Evolutionary conservation across 1,140 invertebrate species (phyloP), one percentile per base, ranked within the genome.

Genomic region (Tetraneura akinire): DNA sequence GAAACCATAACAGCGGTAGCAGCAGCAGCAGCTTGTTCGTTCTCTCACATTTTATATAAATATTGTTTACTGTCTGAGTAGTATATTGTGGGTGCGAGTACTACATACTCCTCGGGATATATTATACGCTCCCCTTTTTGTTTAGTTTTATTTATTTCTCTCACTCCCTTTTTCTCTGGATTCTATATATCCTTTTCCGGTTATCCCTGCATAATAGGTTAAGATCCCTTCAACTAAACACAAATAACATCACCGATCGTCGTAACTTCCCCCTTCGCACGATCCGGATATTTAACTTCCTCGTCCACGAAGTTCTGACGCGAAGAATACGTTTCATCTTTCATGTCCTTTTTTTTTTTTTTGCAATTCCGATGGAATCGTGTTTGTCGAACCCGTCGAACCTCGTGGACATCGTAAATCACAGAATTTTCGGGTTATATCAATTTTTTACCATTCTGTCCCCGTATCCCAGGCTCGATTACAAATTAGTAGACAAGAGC

Each of bases 31-130:
- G 64, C 64, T 37, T 66, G 64, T 47, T n/a, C 64, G 23, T 26
- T 68, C 64, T 29, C 66, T 49, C 45, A 26, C 42, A 47, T n/a
- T 23, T 26, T 42, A 66, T 21, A 42, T 42, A 45, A 13, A 45
- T 45, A 68, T 23, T 68, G 64, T 68, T 68, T 68, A 68, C 64
- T 68, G 64, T 68, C 64, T 45, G 37, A 13, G 11, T 47, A 45
- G n/a, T 21, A 45, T 37, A 37, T 37, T 8, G 32, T 37, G 37
- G 13, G 13, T 21, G 42, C 23, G 37, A 37, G 16, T 66, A 45
- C 37, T 37, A 45, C 21, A 68, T 23, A 68, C 37, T 32, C 37
- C 21, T 68, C 32, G 37, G 37, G 32, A 45, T 68, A 68, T 45
- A 42, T 42, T n/a, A n/a, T 37, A 37, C 8, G 21, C 37, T 21